These are phyloP conservation scores for Cerceris rybyensis DNA, from an alignment of 2,888 invertebrate species.

Conservation along the genomic window DNA sequence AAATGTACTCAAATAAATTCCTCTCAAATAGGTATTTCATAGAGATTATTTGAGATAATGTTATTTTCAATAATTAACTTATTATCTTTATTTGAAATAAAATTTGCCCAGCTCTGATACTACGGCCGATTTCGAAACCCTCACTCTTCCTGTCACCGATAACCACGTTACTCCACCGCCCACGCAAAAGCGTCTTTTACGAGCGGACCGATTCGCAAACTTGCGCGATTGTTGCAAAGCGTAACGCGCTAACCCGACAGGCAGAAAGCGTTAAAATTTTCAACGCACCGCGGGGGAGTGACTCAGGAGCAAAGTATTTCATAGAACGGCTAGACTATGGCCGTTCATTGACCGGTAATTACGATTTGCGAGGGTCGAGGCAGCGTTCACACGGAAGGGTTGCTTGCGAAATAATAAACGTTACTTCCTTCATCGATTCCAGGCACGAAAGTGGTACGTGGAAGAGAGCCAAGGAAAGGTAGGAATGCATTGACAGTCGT, in stretches of 20 bases:
- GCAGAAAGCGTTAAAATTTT: constrained; percentile 50
- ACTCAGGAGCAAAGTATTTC: constrained; percentile 50
- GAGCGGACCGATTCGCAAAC: constrained; percentile 35
- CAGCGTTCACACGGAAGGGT: constrained; percentile 46
- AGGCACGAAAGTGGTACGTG: constrained; percentile 48
- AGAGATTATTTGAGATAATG: too few relatives aligned
- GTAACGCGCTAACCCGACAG: constrained; percentile 29
- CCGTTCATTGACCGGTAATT: constrained; percentile 54
- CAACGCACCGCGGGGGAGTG: constrained; percentile 52
- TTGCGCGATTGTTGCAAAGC: constrained; percentile 31
- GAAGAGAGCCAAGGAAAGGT: constrained; percentile 45
- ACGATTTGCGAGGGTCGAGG: constrained; percentile 52
- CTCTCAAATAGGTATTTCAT: too few relatives aligned
- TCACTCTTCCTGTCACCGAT: not conserved
- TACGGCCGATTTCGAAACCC: too few relatives aligned
- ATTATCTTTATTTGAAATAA: too few relatives aligned
- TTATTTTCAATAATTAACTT: too few relatives aligned
- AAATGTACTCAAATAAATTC: too few relatives aligned
- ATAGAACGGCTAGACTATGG: constrained; percentile 41
- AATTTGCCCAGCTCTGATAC: too few relatives aligned
- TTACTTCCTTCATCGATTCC: constrained; percentile 61
- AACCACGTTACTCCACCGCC: not conserved
- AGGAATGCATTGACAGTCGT: constrained; percentile 39
- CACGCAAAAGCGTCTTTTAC: constrained; percentile 4
- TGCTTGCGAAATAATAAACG: constrained; percentile 63